Evolutionary conservation across 2,888 invertebrate genomes (phyloP).

Genomic region (Pachymerium ferrugineum): DNA sequence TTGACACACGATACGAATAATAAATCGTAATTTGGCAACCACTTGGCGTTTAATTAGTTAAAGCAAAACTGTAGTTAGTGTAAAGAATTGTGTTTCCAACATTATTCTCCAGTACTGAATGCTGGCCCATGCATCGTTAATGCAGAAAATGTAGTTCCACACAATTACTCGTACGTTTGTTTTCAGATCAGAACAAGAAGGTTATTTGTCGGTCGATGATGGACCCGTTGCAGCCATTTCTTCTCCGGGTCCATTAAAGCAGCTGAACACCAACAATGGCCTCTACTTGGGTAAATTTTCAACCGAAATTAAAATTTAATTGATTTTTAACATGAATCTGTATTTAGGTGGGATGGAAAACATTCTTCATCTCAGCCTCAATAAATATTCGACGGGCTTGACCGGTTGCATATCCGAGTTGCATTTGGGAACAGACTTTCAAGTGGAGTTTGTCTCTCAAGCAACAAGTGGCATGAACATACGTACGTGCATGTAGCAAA

Average conservation of each 20-base stretch:
- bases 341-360: conserved; percentile 82
- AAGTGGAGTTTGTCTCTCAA: conserved; percentile 59
- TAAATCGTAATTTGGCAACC: too few species aligned
- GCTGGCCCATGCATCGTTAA: too few species aligned
- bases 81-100: too few species aligned
- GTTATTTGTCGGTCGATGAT: conserved; percentile 82
- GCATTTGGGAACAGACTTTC: conserved; percentile 70
- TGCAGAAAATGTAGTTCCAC: too few species aligned
- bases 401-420: conserved; percentile 78
- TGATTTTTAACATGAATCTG: too few species aligned
- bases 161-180: too few species aligned
- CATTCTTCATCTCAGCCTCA: conserved; percentile 55
- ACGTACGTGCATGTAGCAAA: conserved; percentile 43
- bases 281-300: conserved; percentile 69
- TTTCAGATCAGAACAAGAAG: conserved; percentile 73
- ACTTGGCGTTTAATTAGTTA: too few species aligned
- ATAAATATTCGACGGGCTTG: conserved; percentile 66
- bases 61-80: too few species aligned
- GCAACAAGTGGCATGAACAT: conserved; percentile 57
- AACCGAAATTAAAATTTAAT: background rate
- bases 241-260: conserved; percentile 76
- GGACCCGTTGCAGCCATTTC: conserved; percentile 71
- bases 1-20: too few species aligned
- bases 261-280: conserved; percentile 79
- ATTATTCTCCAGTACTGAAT: too few species aligned